These are phyloP conservation scores for Semnornis frantzii DNA, from an alignment of 2,113 vertebrate species.

Conservation along the genomic window DNA sequence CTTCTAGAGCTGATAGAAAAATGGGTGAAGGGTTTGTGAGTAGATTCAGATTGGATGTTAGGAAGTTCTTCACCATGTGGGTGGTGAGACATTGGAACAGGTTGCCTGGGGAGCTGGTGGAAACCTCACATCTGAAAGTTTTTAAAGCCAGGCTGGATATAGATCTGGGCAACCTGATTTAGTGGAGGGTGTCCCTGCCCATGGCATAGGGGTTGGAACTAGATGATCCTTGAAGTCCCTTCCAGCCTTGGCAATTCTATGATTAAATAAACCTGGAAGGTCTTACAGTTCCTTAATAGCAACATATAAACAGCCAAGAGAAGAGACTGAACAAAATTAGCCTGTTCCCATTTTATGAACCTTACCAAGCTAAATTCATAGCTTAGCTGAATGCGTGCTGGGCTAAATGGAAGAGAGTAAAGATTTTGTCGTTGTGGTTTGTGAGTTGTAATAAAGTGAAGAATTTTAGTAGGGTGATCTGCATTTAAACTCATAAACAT, in stretches of 20 bases:
- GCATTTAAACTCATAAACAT: not conserved
- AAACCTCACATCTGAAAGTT: too few species aligned
- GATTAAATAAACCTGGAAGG: not conserved
- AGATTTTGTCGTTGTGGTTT: not conserved
- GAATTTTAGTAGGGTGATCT: not conserved
- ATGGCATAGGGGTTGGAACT: too few species aligned
- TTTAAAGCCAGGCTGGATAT: too few species aligned
- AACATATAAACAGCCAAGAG: not conserved
- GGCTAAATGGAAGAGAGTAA: not conserved
- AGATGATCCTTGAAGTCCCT: too few species aligned
- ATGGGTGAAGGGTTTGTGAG: not conserved
- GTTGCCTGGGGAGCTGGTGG: too few species aligned
- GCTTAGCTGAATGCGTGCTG: not conserved
- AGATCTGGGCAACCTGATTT: too few species aligned
- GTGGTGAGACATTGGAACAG: too few species aligned
- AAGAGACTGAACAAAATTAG: not conserved
- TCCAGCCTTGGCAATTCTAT: too few species aligned
- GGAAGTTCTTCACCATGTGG: too few species aligned
- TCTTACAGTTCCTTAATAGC: not conserved
- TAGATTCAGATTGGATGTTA: too few species aligned
- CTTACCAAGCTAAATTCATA: not conserved
- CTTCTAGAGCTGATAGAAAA: not conserved
- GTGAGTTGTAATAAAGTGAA: not conserved
- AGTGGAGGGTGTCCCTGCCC: too few species aligned
- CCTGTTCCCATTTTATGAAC: not conserved